Percentiles rank a stretch among this genome's conserved stretches.
Evolutionary conservation across 1,140 invertebrate genomes (phyloP).

Genomic region (Pseudomyrmex flavicornis): DNA sequence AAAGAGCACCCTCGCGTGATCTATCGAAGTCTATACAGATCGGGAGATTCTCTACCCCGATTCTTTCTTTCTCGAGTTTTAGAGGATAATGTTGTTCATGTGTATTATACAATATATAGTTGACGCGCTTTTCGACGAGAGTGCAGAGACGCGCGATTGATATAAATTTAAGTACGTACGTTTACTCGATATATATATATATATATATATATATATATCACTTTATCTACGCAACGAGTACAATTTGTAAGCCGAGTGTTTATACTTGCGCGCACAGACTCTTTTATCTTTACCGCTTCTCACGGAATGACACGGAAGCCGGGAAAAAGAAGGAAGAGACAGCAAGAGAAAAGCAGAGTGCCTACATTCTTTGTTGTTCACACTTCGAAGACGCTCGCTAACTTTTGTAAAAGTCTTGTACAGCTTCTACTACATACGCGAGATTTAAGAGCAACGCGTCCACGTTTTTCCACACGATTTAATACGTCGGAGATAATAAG

Average conservation of each 20-base stretch:
- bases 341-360: conserved; percentile 56
- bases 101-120: background rate
- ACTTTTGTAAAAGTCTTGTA: conserved; percentile 56
- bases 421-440: background rate
- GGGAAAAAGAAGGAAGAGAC: background rate
- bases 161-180: background rate
- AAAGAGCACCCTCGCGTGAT: too few relatives aligned
- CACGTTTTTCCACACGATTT: conserved; percentile 29
- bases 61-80: conserved; percentile 10
- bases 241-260: conserved; percentile 27
- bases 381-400: conserved; percentile 57
- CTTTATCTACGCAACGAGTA: conserved; percentile 24
- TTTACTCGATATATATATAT: conserved; percentile 24
- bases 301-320: conserved; percentile 9
- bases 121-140: conserved; percentile 42
- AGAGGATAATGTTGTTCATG: conserved; percentile 1
- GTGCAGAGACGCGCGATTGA: background rate
- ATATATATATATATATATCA: too few relatives aligned
- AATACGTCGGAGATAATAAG: background rate
- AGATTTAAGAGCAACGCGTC: conserved; percentile 3
- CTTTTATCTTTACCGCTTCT: conserved; percentile 34
- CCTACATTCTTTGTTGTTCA: conserved; percentile 55
- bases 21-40: too few relatives aligned
- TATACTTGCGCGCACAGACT: conserved; percentile 12
- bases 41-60: too few relatives aligned